Evolutionary conservation across 2,797 vertebrate species (phyloP).

Genomic region (Eulemur rubriventer): DNA sequence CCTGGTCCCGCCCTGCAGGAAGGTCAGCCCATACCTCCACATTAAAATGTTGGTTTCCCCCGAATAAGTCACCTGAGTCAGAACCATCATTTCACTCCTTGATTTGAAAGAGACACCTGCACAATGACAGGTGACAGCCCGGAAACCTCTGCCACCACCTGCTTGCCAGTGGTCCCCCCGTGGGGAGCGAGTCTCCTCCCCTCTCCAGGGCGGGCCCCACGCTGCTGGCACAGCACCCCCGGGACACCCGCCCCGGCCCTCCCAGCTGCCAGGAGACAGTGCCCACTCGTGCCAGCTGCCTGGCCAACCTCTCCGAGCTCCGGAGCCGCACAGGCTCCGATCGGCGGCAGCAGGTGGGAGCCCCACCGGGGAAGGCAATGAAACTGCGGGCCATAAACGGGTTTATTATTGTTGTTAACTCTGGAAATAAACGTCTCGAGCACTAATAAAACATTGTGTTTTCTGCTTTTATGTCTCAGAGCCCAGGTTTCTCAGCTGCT

Average conservation of each 20-base stretch:
- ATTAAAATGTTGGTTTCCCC: background rate
- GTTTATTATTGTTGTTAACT: slow-evolving; percentile 79
- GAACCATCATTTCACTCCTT: background rate
- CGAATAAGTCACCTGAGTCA: background rate
- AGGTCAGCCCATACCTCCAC: background rate
- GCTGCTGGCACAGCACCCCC: accelerated
- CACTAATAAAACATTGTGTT: slow-evolving; percentile 58
- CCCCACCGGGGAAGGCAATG: slow-evolving; percentile 59
- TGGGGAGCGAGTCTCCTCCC: background rate
- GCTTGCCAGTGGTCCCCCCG: accelerated
- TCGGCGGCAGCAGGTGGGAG: slow-evolving; percentile 34
- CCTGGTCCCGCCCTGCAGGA: accelerated
- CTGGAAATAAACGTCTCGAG: slow-evolving; percentile 70
- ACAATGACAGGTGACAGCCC: background rate
- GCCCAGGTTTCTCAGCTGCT: background rate
- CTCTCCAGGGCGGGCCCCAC: accelerated
- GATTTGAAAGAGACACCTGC: background rate
- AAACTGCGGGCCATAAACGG: slow-evolving; percentile 62
- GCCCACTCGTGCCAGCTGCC: slow-evolving; percentile 40
- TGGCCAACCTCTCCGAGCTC: background rate
- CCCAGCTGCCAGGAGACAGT: slow-evolving; percentile 21
- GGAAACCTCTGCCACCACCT: background rate
- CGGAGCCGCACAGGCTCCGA: background rate
- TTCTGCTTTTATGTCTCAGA: slow-evolving; percentile 53
- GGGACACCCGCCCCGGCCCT: background rate